Evolutionary conservation across 30 jellyfish, hydroid and myxozoan species (phyloP), one percentile per base, ranked within the genome.

Genomic region (Sanderia malayensis): DNA sequence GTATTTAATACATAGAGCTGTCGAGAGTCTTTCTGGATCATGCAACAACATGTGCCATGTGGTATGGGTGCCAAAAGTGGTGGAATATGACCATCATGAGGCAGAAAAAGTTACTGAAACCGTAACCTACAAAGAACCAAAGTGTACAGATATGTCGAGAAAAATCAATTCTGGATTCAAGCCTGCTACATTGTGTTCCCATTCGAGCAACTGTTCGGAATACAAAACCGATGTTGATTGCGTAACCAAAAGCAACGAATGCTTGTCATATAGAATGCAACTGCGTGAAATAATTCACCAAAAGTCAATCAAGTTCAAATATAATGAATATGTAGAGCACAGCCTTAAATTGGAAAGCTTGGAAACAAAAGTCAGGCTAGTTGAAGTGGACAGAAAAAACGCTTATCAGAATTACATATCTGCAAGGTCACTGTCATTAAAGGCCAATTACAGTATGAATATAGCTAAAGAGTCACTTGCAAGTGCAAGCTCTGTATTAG

Each of bases 21-120:
- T 83, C 19, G 88, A 88, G 1, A 71, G 87, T 4, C 53, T 53
- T 1, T 83, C 73, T 83, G 95, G 95, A 7, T 29, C 68, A 10
- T 83, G 95, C 41, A 79, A 83, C 25, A 67, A 64, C 17, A 53
- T 37, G 1, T 83, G 95, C 32, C 46, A 65, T n/a, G 61, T 73
- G 19, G 32, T 29, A 13, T 53, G 60, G 33, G 61, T 62, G 2
- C 95, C 95, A 29, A 26, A 17, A 6, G 22, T 45, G 37, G 70
- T 45, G 25, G 28, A 21, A 30, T 83, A 21, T 58, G 62, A 31
- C n/a, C 70, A 62, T 21, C 46, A 71, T 33, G 79, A 52, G n/a
- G 46, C 29, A 17, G 67, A 31, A 19, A 62, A 59, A 22, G 81
- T 62, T 22, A 8, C 49, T 1, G 65, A 58, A 26, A 53, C 80